These are phyloP conservation scores for Tetramorium parvispinum DNA, from an alignment of 1,140 invertebrate species.

Conservation along the genomic window DNA sequence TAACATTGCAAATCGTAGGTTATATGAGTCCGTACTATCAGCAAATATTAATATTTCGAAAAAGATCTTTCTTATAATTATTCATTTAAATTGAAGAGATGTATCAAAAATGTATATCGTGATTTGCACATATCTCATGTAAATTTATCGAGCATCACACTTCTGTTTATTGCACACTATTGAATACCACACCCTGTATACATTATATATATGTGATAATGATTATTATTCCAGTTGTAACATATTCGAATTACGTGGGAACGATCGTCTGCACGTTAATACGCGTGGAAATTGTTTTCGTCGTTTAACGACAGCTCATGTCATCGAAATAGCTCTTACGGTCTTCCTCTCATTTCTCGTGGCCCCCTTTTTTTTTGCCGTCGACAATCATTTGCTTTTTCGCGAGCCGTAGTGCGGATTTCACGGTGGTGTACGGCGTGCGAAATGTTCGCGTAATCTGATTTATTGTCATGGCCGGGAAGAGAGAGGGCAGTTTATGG, in stretches of 20 bases:
- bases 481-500: slow-evolving; percentile 40
- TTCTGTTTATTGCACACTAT: slow-evolving; percentile 9
- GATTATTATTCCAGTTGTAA: slow-evolving; percentile 34
- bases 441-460: slow-evolving; percentile 69
- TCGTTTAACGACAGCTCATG: slow-evolving; percentile 34
- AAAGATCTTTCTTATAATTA: background rate
- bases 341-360: background rate
- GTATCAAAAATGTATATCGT: background rate
- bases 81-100: background rate
- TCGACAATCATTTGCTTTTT: slow-evolving; percentile 30
- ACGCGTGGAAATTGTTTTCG: slow-evolving; percentile 8
- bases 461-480: slow-evolving; percentile 60
- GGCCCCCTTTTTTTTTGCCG: slow-evolving; percentile 6
- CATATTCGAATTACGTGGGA: slow-evolving; percentile 10
- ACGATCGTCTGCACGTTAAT: slow-evolving; percentile 19
- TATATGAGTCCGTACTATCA: background rate
- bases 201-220: background rate
- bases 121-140: background rate
- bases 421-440: slow-evolving; percentile 51
- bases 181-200: background rate
- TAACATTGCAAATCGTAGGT: background rate
- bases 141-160: background rate
- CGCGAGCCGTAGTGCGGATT: slow-evolving; percentile 38
- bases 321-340: slow-evolving; percentile 9
- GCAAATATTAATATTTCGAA: background rate